These are phyloP conservation scores for Biston betularia DNA, from an alignment of 2,888 invertebrate genomes.

Conservation along the genomic window DNA sequence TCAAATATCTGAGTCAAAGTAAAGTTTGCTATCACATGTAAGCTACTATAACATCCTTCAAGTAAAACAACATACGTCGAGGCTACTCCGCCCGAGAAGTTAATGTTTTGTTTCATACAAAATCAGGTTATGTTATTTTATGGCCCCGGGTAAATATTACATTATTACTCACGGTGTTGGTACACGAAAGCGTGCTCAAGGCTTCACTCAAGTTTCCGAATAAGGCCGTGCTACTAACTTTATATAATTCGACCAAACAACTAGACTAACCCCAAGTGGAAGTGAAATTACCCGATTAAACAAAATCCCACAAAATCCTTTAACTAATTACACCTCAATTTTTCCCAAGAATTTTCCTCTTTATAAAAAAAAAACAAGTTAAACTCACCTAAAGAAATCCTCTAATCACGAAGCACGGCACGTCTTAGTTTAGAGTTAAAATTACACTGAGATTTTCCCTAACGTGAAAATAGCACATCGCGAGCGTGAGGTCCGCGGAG, in stretches of 20 bases:
- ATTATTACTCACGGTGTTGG: constrained; percentile 11
- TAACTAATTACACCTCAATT: constrained; percentile 50
- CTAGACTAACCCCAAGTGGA: constrained; percentile 23
- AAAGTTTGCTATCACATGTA: too few species aligned
- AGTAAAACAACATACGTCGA: background rate
- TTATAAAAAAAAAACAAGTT: constrained; percentile 41
- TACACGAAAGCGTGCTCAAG: constrained; percentile 27
- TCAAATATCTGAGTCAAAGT: too few species aligned
- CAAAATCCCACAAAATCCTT: constrained; percentile 46
- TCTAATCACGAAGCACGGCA: constrained; percentile 50
- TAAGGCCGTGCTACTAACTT: constrained; percentile 21
- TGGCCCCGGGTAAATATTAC: constrained; percentile 25
- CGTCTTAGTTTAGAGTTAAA: constrained; percentile 44
- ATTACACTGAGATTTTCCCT: constrained; percentile 50
- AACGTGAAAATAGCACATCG: constrained; percentile 47
- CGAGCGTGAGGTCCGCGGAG: constrained; percentile 34
- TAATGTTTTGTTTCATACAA: constrained; percentile 16
- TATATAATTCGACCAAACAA: constrained; percentile 34
- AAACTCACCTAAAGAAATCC: constrained; percentile 55
- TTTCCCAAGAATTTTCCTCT: constrained; percentile 40
- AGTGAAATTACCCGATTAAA: constrained; percentile 40
- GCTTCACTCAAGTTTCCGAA: constrained; percentile 10
- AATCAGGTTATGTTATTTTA: constrained; percentile 30
- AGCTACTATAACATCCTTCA: too few species aligned
- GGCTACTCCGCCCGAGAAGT: background rate